Evolutionary conservation across 2,797 vertebrate genomes (phyloP), one percentile per base, ranked within the genome.

Genomic region (Sebastes reedi): DNA sequence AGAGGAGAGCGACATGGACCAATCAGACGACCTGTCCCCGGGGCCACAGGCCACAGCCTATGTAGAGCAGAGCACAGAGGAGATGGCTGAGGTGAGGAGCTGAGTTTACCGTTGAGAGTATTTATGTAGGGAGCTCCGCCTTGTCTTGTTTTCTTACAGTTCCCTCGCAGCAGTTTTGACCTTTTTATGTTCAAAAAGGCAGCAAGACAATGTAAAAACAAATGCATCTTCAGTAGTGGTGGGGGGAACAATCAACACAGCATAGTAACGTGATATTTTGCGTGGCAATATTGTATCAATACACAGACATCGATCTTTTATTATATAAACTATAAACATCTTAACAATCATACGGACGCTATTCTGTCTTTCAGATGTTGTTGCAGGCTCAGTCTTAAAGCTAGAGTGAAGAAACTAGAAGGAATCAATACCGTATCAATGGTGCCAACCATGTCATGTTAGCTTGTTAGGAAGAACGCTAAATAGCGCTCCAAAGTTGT

Each of bases 1-100:
- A 0, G 97, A 96, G 5, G 97, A 97, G 87, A 98, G 98, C 0
- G 96, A 98, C 87, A 95, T 97, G 0, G 98, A 98, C 92, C 97
- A 95, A 89, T 96, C 96, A 0, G 98, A 99, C 75, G 97, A 98
- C 13, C 70, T 92, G 68, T 94, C 93, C 24, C 94, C 89, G 0
- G 91, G 85, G 32, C 89, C 95, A 5, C 96, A 96, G 74, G 97
- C 97, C 62, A 98, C 98, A 0, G 94, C 95, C 6, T 99, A 99
- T 0, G 93, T 98, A 52, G 97, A 98, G 85, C 97, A 99, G 91
- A 93, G 89, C 80, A 95, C 94, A 77, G 98, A 99, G 89, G 98
- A 99, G 78, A 97, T 99, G 88, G 97, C 96, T 55, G 97, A 99
- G 97, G 99, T 99, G 93, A 92, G 80, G 14, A 4, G 20, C 27